Conservation (phyloP, 2,888 invertebrate species). For the Pyrrhosoma nymphula region DNA sequence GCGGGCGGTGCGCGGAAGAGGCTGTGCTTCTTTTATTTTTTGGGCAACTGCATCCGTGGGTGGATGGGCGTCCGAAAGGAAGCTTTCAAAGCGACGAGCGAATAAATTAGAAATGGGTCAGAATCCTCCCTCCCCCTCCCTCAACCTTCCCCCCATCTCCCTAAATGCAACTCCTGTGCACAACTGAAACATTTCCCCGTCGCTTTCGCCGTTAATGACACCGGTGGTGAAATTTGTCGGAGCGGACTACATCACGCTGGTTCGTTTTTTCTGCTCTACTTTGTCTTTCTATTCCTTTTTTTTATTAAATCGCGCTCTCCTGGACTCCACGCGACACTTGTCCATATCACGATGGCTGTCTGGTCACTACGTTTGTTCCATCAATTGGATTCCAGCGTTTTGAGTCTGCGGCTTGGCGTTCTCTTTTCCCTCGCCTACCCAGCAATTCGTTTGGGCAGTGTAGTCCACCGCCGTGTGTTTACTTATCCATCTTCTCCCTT, state of each 20-base stretch:
- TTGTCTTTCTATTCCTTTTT: background rate
- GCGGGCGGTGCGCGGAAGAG: background rate
- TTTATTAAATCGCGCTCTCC: background rate
- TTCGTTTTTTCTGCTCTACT: no score
- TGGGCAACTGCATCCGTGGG: background rate
- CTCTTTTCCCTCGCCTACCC: background rate
- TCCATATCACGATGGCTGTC: background rate
- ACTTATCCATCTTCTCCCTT: background rate
- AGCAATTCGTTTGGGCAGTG: background rate
- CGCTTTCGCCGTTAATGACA: background rate
- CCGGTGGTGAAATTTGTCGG: background rate
- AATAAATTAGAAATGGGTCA: background rate
- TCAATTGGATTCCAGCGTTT: background rate
- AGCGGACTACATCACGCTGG: background rate
- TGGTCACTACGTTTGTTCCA: background rate
- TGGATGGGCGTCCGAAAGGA: background rate
- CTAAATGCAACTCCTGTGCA: background rate
- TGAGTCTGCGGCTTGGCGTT: background rate
- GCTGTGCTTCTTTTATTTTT: background rate
- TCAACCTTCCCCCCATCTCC: background rate
- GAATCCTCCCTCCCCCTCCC: background rate
- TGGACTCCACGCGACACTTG: background rate
- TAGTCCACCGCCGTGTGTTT: background rate
- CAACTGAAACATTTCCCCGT: background rate
- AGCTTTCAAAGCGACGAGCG: conserved; percentile 19